These are phyloP conservation scores for Apaloderma vittatum DNA, from an alignment of 2,113 vertebrate genomes.

Conservation along the genomic window DNA sequence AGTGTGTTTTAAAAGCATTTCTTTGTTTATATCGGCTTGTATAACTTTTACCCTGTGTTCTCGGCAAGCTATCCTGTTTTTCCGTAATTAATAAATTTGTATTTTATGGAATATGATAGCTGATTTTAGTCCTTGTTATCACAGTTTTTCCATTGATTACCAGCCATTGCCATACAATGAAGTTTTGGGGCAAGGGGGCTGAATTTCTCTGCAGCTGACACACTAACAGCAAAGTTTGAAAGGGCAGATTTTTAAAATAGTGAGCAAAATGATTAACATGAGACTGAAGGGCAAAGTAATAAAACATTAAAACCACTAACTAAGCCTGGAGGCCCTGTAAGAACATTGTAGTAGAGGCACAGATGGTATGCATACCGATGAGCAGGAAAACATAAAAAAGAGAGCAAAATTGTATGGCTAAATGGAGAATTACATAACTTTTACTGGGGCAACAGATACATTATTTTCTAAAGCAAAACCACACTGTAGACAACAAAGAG, in stretches of 20 bases:
- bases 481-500: not conserved
- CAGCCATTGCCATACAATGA: not conserved
- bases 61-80: not conserved
- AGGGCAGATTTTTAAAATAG: conserved; percentile 44
- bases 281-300: conserved; percentile 65
- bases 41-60: not conserved
- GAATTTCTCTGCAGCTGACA: not conserved
- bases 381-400: conserved; percentile 24
- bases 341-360: conserved; percentile 34
- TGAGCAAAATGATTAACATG: conserved; percentile 44
- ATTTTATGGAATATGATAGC: not conserved
- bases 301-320: conserved; percentile 59
- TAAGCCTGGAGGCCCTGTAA: conserved; percentile 56
- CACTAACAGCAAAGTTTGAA: conserved; percentile 6
- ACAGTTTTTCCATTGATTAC: not conserved
- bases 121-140: not conserved
- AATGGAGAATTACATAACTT: conserved; percentile 28
- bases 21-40: not conserved
- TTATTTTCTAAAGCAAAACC: conserved; percentile 14
- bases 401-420: conserved; percentile 34
- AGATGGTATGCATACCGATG: conserved; percentile 59
- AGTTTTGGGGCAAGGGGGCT: fast-evolving
- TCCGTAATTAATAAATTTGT: not conserved
- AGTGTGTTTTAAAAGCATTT: not conserved
- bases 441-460: conserved; percentile 10